These are phyloP conservation scores for Goniozus legneri DNA, from an alignment of 1,140 invertebrate species.

Conservation along the genomic window DNA sequence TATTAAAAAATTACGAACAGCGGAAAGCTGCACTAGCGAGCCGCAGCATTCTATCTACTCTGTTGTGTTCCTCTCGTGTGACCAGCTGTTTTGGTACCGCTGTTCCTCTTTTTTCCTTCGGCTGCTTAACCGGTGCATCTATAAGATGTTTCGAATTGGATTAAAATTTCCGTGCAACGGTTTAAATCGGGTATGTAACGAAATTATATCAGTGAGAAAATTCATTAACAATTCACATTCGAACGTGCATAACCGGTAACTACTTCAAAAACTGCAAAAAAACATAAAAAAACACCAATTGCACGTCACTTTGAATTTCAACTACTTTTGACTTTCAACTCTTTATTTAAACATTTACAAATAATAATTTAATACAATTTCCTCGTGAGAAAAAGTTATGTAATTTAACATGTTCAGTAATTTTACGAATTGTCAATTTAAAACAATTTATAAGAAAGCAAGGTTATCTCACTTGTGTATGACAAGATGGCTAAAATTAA, in stretches of 20 bases:
- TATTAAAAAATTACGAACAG: constrained; percentile 25
- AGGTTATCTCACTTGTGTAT: constrained; percentile 27
- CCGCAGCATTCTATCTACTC: constrained; percentile 41
- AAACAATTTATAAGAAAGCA: constrained; percentile 23
- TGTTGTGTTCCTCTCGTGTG: constrained; percentile 13
- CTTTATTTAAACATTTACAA: too few species aligned
- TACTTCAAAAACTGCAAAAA: too few species aligned
- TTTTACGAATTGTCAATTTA: constrained; percentile 26
- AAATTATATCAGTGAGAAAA: too few species aligned
- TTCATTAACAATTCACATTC: too few species aligned
- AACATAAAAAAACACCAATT: too few species aligned
- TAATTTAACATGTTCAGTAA: too few species aligned
- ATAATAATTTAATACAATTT: too few species aligned
- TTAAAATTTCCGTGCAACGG: constrained; percentile 52
- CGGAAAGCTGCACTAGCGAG: constrained; percentile 25
- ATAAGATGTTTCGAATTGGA: constrained; percentile 52
- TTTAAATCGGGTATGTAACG: constrained; percentile 44
- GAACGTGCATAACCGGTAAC: too few species aligned
- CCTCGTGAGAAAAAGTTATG: too few species aligned
- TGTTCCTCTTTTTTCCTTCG: constrained; percentile 38
- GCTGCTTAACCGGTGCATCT: constrained; percentile 38
- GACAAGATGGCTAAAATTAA: constrained; percentile 44
- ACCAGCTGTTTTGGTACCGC: constrained; percentile 43
- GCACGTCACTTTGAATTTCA: too few species aligned
- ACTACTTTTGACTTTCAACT: too few species aligned